Evolutionary conservation across 2,888 invertebrate genomes (phyloP), one percentile per base, ranked within the genome.

Genomic region (Lochmaea crataegi): DNA sequence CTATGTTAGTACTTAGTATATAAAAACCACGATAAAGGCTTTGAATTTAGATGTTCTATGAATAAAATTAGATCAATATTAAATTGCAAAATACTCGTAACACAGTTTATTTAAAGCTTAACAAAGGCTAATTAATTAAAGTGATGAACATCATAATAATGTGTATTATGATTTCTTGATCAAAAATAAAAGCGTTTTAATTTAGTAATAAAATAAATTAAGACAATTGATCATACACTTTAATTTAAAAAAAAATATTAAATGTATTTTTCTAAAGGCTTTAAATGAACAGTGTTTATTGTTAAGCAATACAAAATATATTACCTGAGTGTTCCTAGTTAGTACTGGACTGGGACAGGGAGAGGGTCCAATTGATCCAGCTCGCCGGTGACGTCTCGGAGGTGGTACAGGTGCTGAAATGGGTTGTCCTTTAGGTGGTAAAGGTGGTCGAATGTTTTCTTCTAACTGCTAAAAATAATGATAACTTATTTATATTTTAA

Each of bases 371-470:
- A 90, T 80, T 80, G 90, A 87, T 81, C 90, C 88, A 82, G 89
- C 77, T 83, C 89, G 83, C 84, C 90, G 90, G 84, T 90, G 84
- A 80, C 91, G 87, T 83, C 91, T 85, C 78, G 91, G 88, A 82
- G 94, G 94, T 56, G 94, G 93, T 53, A 93, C 89, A 87, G 91
- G 81, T 86, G 88, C 90, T 18, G 88, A 86, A 42, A 87, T 81
- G 10, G 83, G 82, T 78, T 90, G 90, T 78, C 90, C 90, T 85
- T 93, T 93, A 0, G 93, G 93, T 16, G 93, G 93, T 78, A 93
- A 85, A 0, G 93, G 92, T 11, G 93, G 93, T 42, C 86, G 84
- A 48, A 86, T 77, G 41, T 82, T 77, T 66, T 82, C 80, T 57
- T 75, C 78, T 41, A 77, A 32, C 65, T 76, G 48, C 77, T 77